A percentile compares a stretch with the other conserved stretches of the same genome.
These are phyloP conservation scores for Promerops cafer DNA, from an alignment of 2,113 vertebrate genomes.

Conservation along the genomic window DNA sequence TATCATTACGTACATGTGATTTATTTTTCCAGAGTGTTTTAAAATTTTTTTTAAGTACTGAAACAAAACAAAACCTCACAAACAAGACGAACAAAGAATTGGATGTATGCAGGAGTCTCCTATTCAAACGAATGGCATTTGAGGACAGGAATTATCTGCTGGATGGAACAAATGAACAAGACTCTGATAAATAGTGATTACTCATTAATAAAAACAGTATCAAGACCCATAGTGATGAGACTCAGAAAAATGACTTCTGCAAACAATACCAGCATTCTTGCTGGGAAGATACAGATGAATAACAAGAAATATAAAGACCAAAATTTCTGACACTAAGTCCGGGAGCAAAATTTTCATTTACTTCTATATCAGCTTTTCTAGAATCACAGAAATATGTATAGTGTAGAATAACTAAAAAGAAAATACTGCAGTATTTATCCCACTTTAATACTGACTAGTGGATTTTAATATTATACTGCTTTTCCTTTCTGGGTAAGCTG, in stretches of 20 bases:
- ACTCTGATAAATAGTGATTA: neutral
- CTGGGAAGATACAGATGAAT: neutral
- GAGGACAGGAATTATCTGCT: constrained; percentile 19
- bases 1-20: neutral
- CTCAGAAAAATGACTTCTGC: constrained; percentile 4
- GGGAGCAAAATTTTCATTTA: neutral
- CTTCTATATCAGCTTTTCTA: neutral
- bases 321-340: neutral
- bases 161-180: constrained; percentile 18
- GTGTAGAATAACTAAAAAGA: neutral
- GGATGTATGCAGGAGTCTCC: neutral
- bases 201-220: constrained; percentile 17
- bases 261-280: neutral
- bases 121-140: constrained; percentile 1
- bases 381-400: neutral
- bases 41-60: neutral
- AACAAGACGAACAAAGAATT: neutral
- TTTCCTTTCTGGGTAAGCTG: neutral
- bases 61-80: neutral
- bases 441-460: neutral
- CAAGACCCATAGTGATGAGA: neutral
- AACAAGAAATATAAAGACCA: neutral
- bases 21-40: constrained; percentile 25
- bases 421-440: neutral
- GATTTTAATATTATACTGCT: neutral